Evolutionary conservation across 2,797 vertebrate genomes (phyloP).

Genomic region (Pristis pectinata): DNA sequence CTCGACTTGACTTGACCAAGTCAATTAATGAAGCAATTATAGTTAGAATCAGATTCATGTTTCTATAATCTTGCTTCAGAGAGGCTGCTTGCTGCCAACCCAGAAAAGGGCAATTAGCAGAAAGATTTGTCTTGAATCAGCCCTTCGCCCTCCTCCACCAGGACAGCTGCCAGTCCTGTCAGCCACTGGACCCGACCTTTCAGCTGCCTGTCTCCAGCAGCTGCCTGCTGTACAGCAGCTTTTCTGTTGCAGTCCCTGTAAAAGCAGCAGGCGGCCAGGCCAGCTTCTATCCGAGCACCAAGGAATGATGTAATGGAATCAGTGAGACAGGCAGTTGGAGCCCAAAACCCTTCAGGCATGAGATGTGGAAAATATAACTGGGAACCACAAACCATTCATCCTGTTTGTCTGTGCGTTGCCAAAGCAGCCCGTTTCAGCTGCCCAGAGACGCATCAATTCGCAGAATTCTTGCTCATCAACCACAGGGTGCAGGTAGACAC

Average conservation of each 20-base stretch:
- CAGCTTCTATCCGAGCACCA: background rate
- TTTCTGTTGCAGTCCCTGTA: background rate
- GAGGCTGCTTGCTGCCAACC: no score
- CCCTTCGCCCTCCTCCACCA: no score
- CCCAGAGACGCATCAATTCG: background rate
- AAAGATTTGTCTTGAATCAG: no score
- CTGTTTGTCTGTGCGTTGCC: background rate
- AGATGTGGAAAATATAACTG: background rate
- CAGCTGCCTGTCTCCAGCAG: no score
- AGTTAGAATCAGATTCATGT: no score
- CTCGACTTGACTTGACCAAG: no score
- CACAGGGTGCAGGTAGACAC: background rate
- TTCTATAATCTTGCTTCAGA: no score
- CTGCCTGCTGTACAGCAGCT: background rate
- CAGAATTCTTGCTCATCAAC: background rate
- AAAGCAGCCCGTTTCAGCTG: background rate
- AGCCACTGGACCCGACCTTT: no score
- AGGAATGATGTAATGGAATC: constrained; percentile 20
- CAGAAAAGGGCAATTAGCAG: no score
- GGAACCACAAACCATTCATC: background rate
- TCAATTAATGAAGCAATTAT: no score
- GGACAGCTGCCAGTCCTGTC: no score
- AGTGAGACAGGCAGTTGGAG: background rate
- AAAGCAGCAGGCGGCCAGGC: background rate
- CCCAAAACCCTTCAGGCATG: background rate